These are phyloP conservation scores for Stenodera caucasica DNA, from an alignment of 2,888 invertebrate species.

Conservation along the genomic window DNA sequence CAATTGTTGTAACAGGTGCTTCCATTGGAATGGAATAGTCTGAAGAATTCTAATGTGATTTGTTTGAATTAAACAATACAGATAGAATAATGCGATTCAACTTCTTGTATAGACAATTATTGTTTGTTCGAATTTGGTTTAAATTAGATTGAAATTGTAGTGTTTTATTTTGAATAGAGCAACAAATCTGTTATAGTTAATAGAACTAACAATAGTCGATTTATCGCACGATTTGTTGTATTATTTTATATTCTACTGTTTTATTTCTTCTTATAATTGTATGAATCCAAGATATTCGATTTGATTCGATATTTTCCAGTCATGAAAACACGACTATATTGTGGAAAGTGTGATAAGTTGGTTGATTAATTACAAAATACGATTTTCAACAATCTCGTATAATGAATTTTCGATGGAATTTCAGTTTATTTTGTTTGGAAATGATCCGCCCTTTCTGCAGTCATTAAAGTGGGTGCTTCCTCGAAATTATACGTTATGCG, in stretches of 20 bases:
- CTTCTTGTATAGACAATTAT: background rate
- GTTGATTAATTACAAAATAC: too few relatives aligned
- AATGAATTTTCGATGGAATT: too few relatives aligned
- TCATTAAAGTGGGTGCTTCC: conserved; percentile 32
- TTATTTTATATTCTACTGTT: too few relatives aligned
- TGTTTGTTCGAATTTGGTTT: background rate
- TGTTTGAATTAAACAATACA: background rate
- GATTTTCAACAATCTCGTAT: too few relatives aligned
- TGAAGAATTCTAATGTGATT: background rate
- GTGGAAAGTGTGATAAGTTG: too few relatives aligned
- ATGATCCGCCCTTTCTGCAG: conserved; percentile 10
- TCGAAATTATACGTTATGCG: conserved; percentile 34
- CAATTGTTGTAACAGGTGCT: conserved; percentile 5
- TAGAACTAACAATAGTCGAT: background rate
- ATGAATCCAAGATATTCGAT: too few relatives aligned
- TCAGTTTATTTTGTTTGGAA: too few relatives aligned
- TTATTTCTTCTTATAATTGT: too few relatives aligned
- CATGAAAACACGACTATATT: too few relatives aligned
- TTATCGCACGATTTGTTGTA: background rate
- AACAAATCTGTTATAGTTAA: background rate
- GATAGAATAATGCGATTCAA: too few relatives aligned
- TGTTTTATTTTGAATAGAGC: background rate
- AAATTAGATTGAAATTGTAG: background rate
- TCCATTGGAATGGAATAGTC: background rate
- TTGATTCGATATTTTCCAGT: too few relatives aligned